phyloP scores from a whole-genome alignment of 2,888 invertebrate genomes.

The Ornithoptera priamus region DNA sequence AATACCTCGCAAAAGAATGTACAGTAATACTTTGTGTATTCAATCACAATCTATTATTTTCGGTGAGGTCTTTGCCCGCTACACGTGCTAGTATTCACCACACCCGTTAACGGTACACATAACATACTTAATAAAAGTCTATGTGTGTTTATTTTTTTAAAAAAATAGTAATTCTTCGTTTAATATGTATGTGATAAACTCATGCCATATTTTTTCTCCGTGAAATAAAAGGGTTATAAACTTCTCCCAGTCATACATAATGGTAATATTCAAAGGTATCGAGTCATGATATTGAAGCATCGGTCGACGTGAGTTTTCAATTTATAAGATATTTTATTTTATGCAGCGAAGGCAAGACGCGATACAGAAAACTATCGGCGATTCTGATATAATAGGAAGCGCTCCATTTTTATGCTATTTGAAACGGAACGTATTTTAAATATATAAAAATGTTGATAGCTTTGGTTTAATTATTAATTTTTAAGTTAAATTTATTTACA shows the following conservation, averaged over 20 bases:
- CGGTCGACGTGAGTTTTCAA: conserved; percentile 26
- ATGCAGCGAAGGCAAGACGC: conserved; percentile 21
- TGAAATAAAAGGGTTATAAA: conserved; percentile 8
- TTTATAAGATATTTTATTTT: conserved; percentile 30
- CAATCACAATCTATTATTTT: conserved; percentile 30
- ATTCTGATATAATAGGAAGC: conserved; percentile 22
- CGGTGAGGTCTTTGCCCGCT: conserved; percentile 59
- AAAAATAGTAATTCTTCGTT: background rate
- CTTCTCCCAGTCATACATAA: conserved; percentile 9
- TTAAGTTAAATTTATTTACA: background rate
- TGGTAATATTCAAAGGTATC: conserved; percentile 28
- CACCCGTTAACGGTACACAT: conserved; percentile 61
- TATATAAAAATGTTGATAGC: background rate
- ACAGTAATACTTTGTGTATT: background rate
- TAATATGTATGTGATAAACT: background rate
- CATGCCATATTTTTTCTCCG: background rate
- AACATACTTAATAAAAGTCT: conserved; percentile 32
- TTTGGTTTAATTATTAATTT: background rate
- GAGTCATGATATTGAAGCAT: conserved; percentile 29
- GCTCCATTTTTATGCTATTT: conserved; percentile 9
- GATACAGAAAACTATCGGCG: conserved; percentile 23
- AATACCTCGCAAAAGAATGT: background rate
- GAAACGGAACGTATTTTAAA: conserved; percentile 7
- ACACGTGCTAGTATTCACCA: conserved; percentile 59
- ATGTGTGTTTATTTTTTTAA: background rate